Base-by-base conservation (phyloP, 1,140 invertebrate genomes). In the Lineus longissimus region DNA sequence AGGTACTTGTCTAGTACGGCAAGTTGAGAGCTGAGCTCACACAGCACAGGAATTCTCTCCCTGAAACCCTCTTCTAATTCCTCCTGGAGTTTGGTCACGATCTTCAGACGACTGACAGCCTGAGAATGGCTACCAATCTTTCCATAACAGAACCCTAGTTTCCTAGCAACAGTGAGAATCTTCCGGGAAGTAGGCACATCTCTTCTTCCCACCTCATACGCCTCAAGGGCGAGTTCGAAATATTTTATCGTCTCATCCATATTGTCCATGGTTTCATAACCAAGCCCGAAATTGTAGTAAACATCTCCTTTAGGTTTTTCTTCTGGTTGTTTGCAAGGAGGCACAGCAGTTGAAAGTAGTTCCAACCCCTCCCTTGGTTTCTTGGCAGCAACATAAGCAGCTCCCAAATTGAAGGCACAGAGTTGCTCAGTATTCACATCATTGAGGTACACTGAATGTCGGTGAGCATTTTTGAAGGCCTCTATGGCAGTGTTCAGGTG, bases 321-420 rank as follows among this genome's bases (percentile, higher is more conserved):
- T 36, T 68, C 69, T n/a, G 33, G 56, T 9, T 33, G 40, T 13
- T 65, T 64, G 2, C 58, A 51, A n/a, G 68, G 63, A 1, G 67
- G 68, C 45, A 63, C 30, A 33, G 70, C 70, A 54, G 66, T 63
- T 15, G 69, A 58, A 0, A 75, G 61, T 27, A 66, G 41, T 23
- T 63, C 58, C 22, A 73, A 41, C 17, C 68, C 72, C 57, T 67
- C 64, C 29, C 65, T 58, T 27, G 58, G 47, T 15, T 69, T 41
- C 1, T 64, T 62, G 15, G 59, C 33, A 47, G 65, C 71, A 40
- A 73, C 67, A 30, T 70, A 73, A 15, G 61, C 70, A 56, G 71
- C 71, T 27, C 73, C 71, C 17, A 75, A 61, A 59, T 73, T 75
- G 31, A 75, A 73, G n/a, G 73, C 70, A 70, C 71, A 72, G 2